Base-by-base conservation (phyloP, 2,797 vertebrate species). In the Danio kyathit region DNA sequence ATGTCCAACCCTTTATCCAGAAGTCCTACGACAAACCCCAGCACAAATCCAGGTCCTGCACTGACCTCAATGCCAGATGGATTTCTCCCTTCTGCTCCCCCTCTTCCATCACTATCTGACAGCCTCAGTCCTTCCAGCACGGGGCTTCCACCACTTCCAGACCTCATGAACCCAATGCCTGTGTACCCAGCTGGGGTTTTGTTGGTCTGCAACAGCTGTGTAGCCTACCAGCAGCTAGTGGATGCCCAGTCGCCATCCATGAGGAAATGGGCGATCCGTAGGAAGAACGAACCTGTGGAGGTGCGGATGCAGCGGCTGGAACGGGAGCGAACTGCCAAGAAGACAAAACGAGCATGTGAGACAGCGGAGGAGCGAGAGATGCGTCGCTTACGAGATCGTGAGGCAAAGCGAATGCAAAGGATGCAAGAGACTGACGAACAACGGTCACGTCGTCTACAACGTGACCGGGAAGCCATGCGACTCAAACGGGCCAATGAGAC, bases 381-480 rank as follows among this genome's bases (percentile, higher is more conserved):
- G 66, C 88, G 98, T 82, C 92, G 97, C 54, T 95, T 98, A 92
- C 92, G 97, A 71, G 98, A 99, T 81, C 96, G 97, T 0, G 97
- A 99, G 86, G 97, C 98, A 63, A 99, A 99, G 87, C 95, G 97
- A 60, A 94, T 99, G 91, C 98, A 99, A 92, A 92, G 97, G 80
- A 95, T 99, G 95, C 97, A 99, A 87, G 98, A 99, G 85, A 94
- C 96, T 0, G 97, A 99, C 0, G 97, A 99, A 61, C 98, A 99
- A 92, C 90, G 97, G 29, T 94, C 97, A 0, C 95, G 97, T 8
- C 87, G 98, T 82, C 94, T 99, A 82, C 98, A 98, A 92, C 88
- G 98, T 5, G 98, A 99, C 92, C 92, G 98, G 0, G 98, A 99
- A 79, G 98, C 98, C 88, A 99, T 99, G 98, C 93, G 98, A 0